A percentile compares a stretch with the other conserved stretches of the same genome.
Conservation (phyloP, 2,797 vertebrate genomes). For the Siniperca undulata region DNA sequence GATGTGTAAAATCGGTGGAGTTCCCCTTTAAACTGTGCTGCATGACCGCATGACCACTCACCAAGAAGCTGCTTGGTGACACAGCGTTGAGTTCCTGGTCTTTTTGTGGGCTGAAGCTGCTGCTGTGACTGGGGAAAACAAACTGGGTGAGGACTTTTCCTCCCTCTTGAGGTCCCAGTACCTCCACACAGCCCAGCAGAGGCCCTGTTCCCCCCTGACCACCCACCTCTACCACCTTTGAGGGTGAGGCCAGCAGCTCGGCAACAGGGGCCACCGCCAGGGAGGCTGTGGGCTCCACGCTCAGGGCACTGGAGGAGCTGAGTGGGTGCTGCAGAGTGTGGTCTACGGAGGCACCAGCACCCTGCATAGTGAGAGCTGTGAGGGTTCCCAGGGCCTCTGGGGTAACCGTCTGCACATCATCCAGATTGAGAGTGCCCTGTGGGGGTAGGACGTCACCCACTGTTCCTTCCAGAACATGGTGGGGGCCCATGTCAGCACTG, state of each 20-base stretch:
- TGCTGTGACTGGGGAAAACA: slow-evolving; percentile 87
- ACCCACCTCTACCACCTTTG: slow-evolving; percentile 85
- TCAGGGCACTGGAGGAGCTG: slow-evolving; percentile 85
- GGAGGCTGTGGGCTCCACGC: slow-evolving; percentile 78
- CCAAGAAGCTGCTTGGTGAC: slow-evolving; percentile 90
- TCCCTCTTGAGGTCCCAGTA: slow-evolving; percentile 86
- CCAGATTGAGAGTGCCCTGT: slow-evolving; percentile 89
- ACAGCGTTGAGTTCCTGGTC: slow-evolving; percentile 86
- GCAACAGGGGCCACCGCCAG: slow-evolving; percentile 79
- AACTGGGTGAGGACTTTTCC: slow-evolving; percentile 89
- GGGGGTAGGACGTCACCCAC: slow-evolving; percentile 90
- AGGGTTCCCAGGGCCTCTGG: slow-evolving; percentile 91
- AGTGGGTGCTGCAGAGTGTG: slow-evolving; percentile 84
- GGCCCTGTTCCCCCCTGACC: slow-evolving; percentile 72
- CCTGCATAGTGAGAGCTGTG: slow-evolving; percentile 88
- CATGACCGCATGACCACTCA: slow-evolving; percentile 73
- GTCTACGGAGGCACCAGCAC: slow-evolving; percentile 72
- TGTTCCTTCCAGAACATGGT: slow-evolving; percentile 88
- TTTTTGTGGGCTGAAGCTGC: slow-evolving; percentile 89
- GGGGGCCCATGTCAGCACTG: slow-evolving; percentile 84
- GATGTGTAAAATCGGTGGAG: background rate
- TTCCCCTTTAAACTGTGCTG: background rate
- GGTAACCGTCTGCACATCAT: slow-evolving; percentile 92
- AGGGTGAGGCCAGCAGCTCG: slow-evolving; percentile 86
- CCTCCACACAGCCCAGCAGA: slow-evolving; percentile 85